These are phyloP conservation scores for Balanococcus diminutus DNA, from an alignment of 2,888 invertebrate species.

Conservation along the genomic window DNA sequence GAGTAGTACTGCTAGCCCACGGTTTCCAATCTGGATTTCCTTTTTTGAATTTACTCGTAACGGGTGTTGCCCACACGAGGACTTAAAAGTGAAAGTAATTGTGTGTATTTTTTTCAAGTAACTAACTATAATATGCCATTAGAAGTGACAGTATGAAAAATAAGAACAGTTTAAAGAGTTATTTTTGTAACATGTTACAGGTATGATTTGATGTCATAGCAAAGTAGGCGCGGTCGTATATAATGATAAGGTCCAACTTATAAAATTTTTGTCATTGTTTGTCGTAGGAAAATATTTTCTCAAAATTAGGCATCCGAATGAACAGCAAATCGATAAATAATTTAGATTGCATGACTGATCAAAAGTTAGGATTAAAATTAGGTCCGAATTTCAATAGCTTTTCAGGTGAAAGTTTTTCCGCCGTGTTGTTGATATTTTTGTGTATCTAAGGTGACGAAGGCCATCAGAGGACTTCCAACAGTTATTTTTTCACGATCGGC, in stretches of 20 bases:
- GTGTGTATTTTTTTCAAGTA: neutral
- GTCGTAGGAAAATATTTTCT: neutral
- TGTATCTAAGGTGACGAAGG: constrained; percentile 20
- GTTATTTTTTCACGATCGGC: constrained; percentile 5
- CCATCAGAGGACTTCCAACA: neutral
- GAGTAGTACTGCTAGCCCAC: neutral
- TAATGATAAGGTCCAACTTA: neutral
- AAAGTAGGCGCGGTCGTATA: neutral
- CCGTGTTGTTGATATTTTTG: constrained; percentile 8
- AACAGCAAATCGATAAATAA: neutral
- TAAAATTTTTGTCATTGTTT: neutral
- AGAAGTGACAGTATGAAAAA: neutral
- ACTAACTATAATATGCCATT: neutral
- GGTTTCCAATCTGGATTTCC: neutral
- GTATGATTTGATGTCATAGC: no score
- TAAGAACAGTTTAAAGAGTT: neutral
- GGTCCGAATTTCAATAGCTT: neutral
- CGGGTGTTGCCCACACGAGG: neutral
- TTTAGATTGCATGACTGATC: neutral
- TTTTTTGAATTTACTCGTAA: neutral
- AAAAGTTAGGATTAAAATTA: neutral
- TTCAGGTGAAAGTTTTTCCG: neutral
- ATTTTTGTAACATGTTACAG: neutral
- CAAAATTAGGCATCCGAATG: neutral
- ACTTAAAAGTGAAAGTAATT: neutral